Evolutionary conservation across 2,797 vertebrate species (phyloP).

Genomic region (Parotocinclus haroldoi): DNA sequence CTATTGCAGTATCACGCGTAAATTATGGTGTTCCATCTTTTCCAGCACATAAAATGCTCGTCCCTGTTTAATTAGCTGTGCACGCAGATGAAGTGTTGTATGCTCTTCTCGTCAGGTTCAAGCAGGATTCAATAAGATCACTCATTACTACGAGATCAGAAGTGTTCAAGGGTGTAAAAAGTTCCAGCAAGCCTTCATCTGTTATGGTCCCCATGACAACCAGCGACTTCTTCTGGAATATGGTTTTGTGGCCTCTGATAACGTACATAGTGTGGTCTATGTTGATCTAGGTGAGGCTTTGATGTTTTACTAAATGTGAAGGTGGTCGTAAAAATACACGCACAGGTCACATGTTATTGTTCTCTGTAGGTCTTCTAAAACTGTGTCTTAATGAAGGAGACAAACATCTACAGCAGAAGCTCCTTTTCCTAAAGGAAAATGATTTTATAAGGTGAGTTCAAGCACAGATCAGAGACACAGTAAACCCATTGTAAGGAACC

Average conservation of each 20-base stretch:
- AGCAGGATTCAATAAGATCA: constrained; percentile 77
- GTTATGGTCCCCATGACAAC: constrained; percentile 90
- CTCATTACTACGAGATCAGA: constrained; percentile 80
- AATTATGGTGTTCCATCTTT: too few relatives aligned
- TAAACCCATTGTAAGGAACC: too few relatives aligned
- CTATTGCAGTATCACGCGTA: too few relatives aligned
- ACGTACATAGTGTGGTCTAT: constrained; percentile 84
- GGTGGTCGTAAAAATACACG: neutral
- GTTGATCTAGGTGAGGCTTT: constrained; percentile 74
- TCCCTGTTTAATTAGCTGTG: too few relatives aligned
- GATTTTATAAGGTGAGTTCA: constrained; percentile 75
- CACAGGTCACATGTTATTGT: constrained; percentile 8
- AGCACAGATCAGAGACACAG: too few relatives aligned
- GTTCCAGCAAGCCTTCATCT: constrained; percentile 83
- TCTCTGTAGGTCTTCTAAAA: constrained; percentile 65
- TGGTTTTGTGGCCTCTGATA: constrained; percentile 77
- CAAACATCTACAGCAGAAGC: constrained; percentile 78
- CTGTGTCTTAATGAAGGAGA: constrained; percentile 67
- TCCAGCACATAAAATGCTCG: too few relatives aligned
- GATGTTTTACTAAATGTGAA: neutral
- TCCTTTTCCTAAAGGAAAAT: constrained; percentile 80
- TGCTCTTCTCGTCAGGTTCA: constrained; percentile 72
- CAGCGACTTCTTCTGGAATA: constrained; percentile 89
- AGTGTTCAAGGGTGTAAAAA: constrained; percentile 61
- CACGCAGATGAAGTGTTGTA: neutral